A percentile compares a stretch with the other conserved stretches of the same genome.
These are phyloP conservation scores for Thymelicus sylvestris DNA, from an alignment of 2,888 invertebrate genomes.

Conservation along the genomic window DNA sequence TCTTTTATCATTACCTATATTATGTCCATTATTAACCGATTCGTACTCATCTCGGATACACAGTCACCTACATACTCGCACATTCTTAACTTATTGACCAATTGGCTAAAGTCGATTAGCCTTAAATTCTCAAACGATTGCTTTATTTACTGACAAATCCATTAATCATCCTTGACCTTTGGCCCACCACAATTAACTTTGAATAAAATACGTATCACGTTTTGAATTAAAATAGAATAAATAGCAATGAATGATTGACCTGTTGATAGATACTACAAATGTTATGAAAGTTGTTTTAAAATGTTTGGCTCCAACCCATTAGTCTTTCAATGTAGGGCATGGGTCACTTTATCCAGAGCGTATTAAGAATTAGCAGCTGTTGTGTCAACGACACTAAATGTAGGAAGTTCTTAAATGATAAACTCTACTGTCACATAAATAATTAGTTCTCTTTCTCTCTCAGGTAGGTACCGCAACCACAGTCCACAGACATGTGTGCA, in stretches of 20 bases:
- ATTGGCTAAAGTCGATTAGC: constrained; percentile 27
- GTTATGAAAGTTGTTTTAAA: constrained; percentile 2
- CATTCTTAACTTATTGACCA: constrained; percentile 12
- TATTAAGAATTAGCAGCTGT: too few species aligned
- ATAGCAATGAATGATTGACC: constrained; percentile 3
- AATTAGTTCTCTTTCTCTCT: too few species aligned
- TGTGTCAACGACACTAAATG: too few species aligned
- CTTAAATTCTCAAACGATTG: constrained; percentile 18
- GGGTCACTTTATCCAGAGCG: background rate
- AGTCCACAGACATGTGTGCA: too few species aligned
- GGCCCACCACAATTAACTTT: constrained; percentile 40
- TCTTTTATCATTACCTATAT: background rate
- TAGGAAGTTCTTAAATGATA: too few species aligned
- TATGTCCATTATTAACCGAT: background rate
- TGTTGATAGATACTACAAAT: background rate
- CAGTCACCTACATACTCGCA: constrained; percentile 10
- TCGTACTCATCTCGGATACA: background rate
- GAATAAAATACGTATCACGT: constrained; percentile 44
- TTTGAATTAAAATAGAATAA: constrained; percentile 33
- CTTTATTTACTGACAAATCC: constrained; percentile 37
- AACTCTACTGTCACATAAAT: too few species aligned
- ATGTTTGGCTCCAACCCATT: background rate
- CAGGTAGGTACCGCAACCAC: too few species aligned
- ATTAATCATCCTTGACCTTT: constrained; percentile 41
- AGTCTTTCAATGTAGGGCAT: background rate